These are phyloP conservation scores for Gastrophysa polygoni DNA, from an alignment of 2,888 invertebrate genomes.

Conservation along the genomic window DNA sequence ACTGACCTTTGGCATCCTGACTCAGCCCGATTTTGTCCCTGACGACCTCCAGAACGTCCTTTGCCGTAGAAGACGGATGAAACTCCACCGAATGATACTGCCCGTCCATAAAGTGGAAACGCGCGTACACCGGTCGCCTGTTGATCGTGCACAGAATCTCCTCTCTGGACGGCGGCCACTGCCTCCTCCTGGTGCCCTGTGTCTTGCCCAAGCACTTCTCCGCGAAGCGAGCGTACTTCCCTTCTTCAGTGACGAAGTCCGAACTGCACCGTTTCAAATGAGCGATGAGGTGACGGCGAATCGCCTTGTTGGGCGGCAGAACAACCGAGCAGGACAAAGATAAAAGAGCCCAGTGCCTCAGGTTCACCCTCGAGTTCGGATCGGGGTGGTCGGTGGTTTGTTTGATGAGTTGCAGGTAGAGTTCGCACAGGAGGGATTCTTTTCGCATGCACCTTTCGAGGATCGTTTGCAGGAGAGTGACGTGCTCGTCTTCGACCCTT, in stretches of 20 bases:
- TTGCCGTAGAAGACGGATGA: conserved; percentile 90
- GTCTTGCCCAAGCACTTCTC: conserved; percentile 81
- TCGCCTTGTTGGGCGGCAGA: conserved; percentile 83
- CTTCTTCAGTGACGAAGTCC: conserved; percentile 89
- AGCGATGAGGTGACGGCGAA: conserved; percentile 85
- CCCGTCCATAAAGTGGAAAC: conserved; percentile 92
- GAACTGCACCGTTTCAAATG: conserved; percentile 86
- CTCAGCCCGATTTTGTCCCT: conserved; percentile 88
- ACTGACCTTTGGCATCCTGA: conserved; percentile 66
- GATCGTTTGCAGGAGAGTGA: conserved; percentile 85
- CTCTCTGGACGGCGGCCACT: conserved; percentile 90
- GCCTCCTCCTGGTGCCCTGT: conserved; percentile 77
- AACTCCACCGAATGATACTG: conserved; percentile 95
- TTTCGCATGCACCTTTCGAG: conserved; percentile 91
- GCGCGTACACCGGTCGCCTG: conserved; percentile 86
- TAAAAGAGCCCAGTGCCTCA: conserved; percentile 91
- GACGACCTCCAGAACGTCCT: conserved; percentile 86
- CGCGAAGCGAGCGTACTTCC: conserved; percentile 87
- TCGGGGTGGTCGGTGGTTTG: conserved; percentile 91
- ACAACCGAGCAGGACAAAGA: conserved; percentile 82
- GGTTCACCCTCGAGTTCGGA: conserved; percentile 83
- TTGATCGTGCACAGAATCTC: conserved; percentile 93
- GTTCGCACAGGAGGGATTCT: conserved; percentile 84
- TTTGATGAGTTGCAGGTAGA: conserved; percentile 91
- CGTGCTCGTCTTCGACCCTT: conserved; percentile 84